Conservation (phyloP, 2,113 vertebrate genomes). For the Xiphorhynchus elegans region DNA sequence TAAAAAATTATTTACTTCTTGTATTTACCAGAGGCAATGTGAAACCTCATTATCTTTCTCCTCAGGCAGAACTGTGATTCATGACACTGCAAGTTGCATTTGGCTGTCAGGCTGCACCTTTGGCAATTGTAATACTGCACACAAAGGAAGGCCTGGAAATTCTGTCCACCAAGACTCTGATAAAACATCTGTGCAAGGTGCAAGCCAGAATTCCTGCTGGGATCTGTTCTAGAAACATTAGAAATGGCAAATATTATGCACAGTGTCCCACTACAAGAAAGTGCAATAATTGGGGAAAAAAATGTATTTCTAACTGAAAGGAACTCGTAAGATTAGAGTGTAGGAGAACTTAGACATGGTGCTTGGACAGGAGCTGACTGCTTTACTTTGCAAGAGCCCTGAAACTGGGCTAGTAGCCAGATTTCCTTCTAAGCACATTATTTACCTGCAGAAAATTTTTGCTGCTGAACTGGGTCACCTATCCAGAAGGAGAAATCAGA, state of each 20-base stretch:
- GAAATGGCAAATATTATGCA: conserved; percentile 1
- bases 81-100: conserved; percentile 31
- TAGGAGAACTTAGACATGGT: neutral
- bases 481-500: neutral
- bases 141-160: conserved; percentile 33
- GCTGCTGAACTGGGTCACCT: neutral
- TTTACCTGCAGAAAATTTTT: neutral
- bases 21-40: neutral
- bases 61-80: neutral
- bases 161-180: conserved; percentile 18
- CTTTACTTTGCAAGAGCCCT: neutral
- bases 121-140: conserved; percentile 16
- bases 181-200: conserved; percentile 55
- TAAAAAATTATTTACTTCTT: neutral
- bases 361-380: neutral
- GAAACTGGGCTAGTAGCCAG: neutral
- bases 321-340: neutral
- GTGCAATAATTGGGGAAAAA: neutral
- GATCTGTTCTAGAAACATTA: conserved; percentile 52
- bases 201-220: conserved; percentile 60
- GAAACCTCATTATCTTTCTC: neutral
- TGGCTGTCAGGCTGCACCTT: conserved; percentile 26
- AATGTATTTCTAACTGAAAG: neutral
- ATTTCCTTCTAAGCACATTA: neutral
- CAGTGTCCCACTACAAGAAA: neutral